Evolutionary conservation across 2,113 vertebrate species (phyloP), one percentile per base, ranked within the genome.

Genomic region (Mus pahari): DNA sequence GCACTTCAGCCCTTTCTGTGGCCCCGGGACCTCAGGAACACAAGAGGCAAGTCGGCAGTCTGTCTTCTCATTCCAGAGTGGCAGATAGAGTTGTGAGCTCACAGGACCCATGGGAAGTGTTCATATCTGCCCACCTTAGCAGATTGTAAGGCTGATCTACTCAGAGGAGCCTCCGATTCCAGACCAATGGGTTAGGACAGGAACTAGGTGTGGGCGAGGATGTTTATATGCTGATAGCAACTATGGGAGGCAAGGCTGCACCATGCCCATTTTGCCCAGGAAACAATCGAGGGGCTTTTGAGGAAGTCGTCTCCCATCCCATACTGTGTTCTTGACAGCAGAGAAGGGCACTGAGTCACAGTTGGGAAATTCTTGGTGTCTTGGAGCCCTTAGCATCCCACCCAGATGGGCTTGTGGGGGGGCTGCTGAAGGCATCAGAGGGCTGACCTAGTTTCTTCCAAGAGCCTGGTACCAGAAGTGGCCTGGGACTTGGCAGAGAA

Each of bases 101-200:
- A 20, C 36, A 3, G 13, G n/a, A 48, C 45, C 73, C 9, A 50
- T 17, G 19, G 10, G 71, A 5, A 24, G 22, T 28, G 31, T 3
- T 36, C 12, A 0, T 31, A 26, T 70, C 10, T 11, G 7, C 19
- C 31, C 16, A 39, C 68, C 0, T 0, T 58, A 45, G 60, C 17
- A 5, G 4, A 7, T 10, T 42, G 20, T 50, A 33, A 39, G 24
- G 48, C 24, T 2, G 6, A 24, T 84, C 68, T 74, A 68, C 31
- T 28, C 33, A 50, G 45, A 66, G 58, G 74, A 77, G 39, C 42
- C 55, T 48, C 73, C 50, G 74, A 45, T 66, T 42, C 64, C 26
- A 42, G 48, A 31, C 68, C 53, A 62, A 8, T 42, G n/a, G 42
- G 45, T 31, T 48, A 87, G 68, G 13, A 17, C 24, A 33, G 62